These are phyloP conservation scores for Chrysina gloriosa DNA, from an alignment of 2,888 invertebrate genomes.

Conservation along the genomic window DNA sequence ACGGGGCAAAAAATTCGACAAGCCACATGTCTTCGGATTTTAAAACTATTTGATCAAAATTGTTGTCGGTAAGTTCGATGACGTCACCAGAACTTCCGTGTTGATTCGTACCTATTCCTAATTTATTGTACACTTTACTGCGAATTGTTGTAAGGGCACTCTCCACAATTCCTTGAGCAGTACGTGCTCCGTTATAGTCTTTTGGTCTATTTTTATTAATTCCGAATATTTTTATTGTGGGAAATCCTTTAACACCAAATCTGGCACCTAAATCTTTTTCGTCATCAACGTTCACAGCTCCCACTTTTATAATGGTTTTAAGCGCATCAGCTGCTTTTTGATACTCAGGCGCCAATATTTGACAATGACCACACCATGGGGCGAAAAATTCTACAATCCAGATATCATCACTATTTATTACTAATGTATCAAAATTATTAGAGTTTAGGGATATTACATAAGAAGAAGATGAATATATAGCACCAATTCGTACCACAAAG, in stretches of 20 bases:
- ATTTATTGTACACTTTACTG: constrained; percentile 76
- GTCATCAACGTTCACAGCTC: constrained; percentile 92
- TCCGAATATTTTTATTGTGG: constrained; percentile 95
- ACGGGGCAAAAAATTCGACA: constrained; percentile 97
- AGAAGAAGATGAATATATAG: constrained; percentile 75
- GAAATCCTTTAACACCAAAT: constrained; percentile 91
- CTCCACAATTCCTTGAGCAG: constrained; percentile 87
- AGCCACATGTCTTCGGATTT: constrained; percentile 96
- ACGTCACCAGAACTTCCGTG: constrained; percentile 72
- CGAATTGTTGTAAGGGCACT: constrained; percentile 81
- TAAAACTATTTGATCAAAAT: constrained; percentile 92
- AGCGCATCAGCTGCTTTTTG: constrained; percentile 92
- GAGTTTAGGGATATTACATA: constrained; percentile 89
- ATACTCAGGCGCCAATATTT: constrained; percentile 91
- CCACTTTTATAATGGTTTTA: constrained; percentile 93
- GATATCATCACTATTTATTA: constrained; percentile 83
- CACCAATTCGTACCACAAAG: constrained; percentile 51
- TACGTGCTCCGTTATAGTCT: constrained; percentile 87
- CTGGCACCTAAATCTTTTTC: constrained; percentile 83
- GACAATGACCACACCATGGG: constrained; percentile 96
- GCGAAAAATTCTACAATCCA: constrained; percentile 98
- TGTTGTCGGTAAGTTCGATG: constrained; percentile 93
- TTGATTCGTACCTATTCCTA: constrained; percentile 71
- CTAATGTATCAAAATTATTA: constrained; percentile 86
- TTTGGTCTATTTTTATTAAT: constrained; percentile 83